Base-by-base conservation (phyloP, 2,888 invertebrate species). In the Melinopterus prodromus region DNA sequence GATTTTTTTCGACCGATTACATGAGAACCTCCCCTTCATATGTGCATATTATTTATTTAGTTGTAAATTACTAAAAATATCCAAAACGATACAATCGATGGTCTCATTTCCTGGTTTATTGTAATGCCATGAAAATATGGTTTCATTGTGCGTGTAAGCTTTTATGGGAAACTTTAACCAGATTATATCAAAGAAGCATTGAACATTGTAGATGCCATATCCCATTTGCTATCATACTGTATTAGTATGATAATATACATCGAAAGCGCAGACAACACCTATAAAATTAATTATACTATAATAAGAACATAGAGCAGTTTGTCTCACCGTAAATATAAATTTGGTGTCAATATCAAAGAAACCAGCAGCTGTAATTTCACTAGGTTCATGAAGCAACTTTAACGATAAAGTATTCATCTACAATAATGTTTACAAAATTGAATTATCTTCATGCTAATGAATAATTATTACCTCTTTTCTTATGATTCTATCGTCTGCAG, bases 291-390 rank as follows among this genome's bases (percentile, higher is more conserved):
- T 75, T 35, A 15, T 3, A 14, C 6, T 3, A 53, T 53, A 9
- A 53, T 53, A 53, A 1, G 53, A 53, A 53, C 53, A 53, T 53
- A 53, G 5, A 26, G 26, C 26, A 26, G 26, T 26, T 26, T 26
- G 26, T 36, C 37, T 74, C 74, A 78, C 78, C 70, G 72, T 75
- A 74, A 78, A 72, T 75, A 75, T 6, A 12, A 78, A 14, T 15
- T 14, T 78, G 0, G 69, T 14, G 26, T 75, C 74, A 35, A 78
- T 36, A 16, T 75, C 35, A 36, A 78, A 78, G 35, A 78, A 78
- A 16, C 78, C 78, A 1, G 69, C 74, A 37, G 78, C 78, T 15
- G 74, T 74, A 69, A 74, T 75, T 69, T 78, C 78, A 38, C 70
- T 75, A 0, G 53, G 71, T 26, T 78, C 78, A 15, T 78, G 78